phyloP scores from a whole-genome alignment of 2,113 vertebrate genomes.

The Indicator indicator region DNA sequence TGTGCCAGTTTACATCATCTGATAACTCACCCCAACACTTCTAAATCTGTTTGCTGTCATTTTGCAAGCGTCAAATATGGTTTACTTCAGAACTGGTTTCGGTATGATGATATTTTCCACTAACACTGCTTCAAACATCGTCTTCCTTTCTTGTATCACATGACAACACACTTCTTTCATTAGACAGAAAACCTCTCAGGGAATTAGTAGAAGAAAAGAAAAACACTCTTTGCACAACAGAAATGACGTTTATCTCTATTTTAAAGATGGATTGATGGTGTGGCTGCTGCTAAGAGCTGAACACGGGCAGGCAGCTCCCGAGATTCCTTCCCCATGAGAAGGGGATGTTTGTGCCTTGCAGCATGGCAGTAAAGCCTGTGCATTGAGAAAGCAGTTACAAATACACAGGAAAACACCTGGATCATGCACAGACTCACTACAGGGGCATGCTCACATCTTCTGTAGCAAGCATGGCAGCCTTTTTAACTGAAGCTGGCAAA shows the following conservation, averaged over 20 bases:
- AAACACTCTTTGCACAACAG: neutral
- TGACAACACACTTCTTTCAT: slow-evolving; percentile 33
- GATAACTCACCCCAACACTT: slow-evolving; percentile 47
- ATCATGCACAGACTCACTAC: neutral
- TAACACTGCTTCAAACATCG: neutral
- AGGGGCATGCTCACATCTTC: neutral
- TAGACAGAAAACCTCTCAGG: neutral
- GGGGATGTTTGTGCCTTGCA: neutral
- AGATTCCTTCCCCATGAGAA: neutral
- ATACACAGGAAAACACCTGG: neutral
- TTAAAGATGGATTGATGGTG: fast-evolving
- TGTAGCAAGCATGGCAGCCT: fast-evolving
- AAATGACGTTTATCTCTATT: neutral
- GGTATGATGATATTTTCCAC: slow-evolving; percentile 35
- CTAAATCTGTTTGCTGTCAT: slow-evolving; percentile 47
- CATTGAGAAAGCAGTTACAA: neutral
- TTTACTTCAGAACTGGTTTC: slow-evolving; percentile 44
- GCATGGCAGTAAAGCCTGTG: neutral
- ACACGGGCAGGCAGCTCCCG: neutral
- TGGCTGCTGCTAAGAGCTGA: neutral
- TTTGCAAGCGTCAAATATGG: slow-evolving; percentile 7
- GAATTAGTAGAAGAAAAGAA: neutral
- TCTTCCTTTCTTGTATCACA: slow-evolving; percentile 14
- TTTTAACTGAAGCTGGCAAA: neutral
- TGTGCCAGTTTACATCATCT: slow-evolving; percentile 60